A percentile compares a stretch with the other conserved stretches of the same genome.
These are phyloP conservation scores for Cettia cetti DNA, from an alignment of 2,113 vertebrate genomes.

Conservation along the genomic window DNA sequence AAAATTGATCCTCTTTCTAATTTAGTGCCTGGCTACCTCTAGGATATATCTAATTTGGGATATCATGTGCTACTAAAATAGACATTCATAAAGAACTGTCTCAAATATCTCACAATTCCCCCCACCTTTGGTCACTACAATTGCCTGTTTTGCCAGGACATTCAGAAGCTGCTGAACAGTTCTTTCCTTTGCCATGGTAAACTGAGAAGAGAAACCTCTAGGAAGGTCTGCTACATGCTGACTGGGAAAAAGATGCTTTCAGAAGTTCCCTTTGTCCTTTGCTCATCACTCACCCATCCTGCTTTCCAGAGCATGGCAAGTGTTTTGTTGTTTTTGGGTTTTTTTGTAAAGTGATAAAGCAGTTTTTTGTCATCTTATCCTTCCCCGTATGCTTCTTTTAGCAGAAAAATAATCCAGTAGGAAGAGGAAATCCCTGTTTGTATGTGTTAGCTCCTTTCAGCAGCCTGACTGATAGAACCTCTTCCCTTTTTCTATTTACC, in stretches of 20 bases:
- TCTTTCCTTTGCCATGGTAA: conserved; percentile 34
- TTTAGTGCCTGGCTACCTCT: not conserved
- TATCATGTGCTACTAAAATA: not conserved
- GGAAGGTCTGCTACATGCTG: conserved; percentile 54
- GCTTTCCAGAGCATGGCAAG: not conserved
- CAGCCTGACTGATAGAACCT: not conserved
- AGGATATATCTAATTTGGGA: not conserved
- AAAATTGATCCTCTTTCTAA: not conserved
- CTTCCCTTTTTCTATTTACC: not conserved
- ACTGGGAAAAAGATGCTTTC: conserved; percentile 11
- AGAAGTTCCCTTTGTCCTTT: conserved; percentile 42
- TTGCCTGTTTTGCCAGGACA: not conserved
- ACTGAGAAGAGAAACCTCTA: conserved; percentile 1
- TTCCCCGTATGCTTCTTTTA: not conserved
- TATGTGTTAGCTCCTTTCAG: not conserved
- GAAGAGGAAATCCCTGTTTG: not conserved
- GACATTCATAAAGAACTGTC: not conserved
- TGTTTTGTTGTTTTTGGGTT: not conserved
- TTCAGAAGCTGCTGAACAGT: not conserved
- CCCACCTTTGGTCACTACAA: not conserved
- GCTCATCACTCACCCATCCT: fast-evolving
- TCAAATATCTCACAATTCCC: not conserved
- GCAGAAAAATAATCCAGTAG: not conserved
- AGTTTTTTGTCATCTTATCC: not conserved
- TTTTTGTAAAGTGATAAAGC: not conserved